A percentile compares a stretch with the other conserved stretches of the same genome.
phyloP scores from a whole-genome alignment of 2,888 invertebrate species.

The Clepsis dumicolana region DNA sequence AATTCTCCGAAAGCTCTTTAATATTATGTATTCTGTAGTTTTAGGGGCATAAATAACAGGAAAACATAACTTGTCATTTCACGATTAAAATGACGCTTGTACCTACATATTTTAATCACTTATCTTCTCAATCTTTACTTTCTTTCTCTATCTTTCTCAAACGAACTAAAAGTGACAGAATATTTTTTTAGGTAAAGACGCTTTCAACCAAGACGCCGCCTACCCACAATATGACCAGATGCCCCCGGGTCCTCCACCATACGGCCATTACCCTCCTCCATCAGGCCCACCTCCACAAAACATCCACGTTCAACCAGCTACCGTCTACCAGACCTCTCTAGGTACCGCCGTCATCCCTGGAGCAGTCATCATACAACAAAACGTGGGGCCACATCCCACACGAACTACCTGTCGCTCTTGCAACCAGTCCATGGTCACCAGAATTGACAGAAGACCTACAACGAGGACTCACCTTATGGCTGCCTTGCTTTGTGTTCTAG shows the following conservation, averaged over 20 bases:
- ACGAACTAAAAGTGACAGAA: neutral
- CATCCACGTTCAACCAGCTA: neutral
- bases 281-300: conserved; percentile 6
- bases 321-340: conserved; percentile 4
- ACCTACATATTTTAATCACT: no score
- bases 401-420: conserved; percentile 64
- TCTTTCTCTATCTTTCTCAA: neutral
- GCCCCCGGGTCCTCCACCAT: conserved; percentile 54
- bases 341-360: conserved; percentile 6
- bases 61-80: neutral
- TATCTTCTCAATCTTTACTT: neutral
- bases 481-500: conserved; percentile 59
- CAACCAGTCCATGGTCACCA: conserved; percentile 62
- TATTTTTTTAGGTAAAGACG: conserved; percentile 34
- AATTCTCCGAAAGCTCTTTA: neutral
- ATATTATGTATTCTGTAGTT: neutral
- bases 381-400: conserved; percentile 29
- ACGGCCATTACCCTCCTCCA: conserved; percentile 46
- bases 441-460: conserved; percentile 57
- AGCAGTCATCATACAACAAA: neutral
- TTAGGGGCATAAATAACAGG: neutral
- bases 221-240: conserved; percentile 35
- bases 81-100: no score
- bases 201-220: neutral
- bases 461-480: conserved; percentile 74